phyloP scores from a whole-genome alignment of 1,140 invertebrate genomes.

The Leptinotarsa lineolata region DNA sequence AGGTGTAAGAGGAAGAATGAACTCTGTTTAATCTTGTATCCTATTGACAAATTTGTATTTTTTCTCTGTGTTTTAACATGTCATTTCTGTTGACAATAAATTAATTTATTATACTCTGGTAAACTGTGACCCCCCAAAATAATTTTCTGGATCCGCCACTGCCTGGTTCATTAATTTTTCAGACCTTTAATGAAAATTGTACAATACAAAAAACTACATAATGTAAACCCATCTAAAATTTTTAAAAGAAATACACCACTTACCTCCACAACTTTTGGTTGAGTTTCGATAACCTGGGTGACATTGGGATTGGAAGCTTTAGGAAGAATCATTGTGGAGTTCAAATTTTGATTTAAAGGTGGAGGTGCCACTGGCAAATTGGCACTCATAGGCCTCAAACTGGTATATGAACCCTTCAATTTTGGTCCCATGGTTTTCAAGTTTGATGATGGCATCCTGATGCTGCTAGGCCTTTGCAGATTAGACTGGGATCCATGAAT shows the following conservation, averaged over 20 bases:
- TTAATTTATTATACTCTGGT: too few relatives aligned
- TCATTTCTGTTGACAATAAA: too few relatives aligned
- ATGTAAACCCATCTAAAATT: too few relatives aligned
- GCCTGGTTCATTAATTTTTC: too few relatives aligned
- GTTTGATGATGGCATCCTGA: constrained; percentile 36
- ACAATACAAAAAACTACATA: too few relatives aligned
- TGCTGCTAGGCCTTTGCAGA: constrained; percentile 24
- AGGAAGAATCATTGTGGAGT: constrained; percentile 16
- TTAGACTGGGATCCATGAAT: constrained; percentile 29
- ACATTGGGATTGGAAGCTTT: constrained; percentile 21
- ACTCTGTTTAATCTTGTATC: too few relatives aligned
- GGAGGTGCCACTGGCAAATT: constrained; percentile 45
- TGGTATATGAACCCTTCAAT: constrained; percentile 49
- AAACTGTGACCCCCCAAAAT: too few relatives aligned
- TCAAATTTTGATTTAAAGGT: constrained; percentile 5
- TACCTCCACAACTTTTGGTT: constrained; percentile 5
- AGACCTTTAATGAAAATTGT: too few relatives aligned
- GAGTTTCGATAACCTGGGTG: constrained; percentile 21
- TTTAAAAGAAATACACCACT: not conserved
- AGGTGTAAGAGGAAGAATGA: too few relatives aligned
- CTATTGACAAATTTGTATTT: too few relatives aligned
- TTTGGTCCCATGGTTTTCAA: constrained; percentile 44
- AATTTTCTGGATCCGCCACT: too few relatives aligned
- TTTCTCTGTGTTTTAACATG: too few relatives aligned
- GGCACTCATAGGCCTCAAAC: constrained; percentile 45